phyloP scores from a whole-genome alignment of 1,140 invertebrate genomes.

The Probaryconus sp. region DNA sequence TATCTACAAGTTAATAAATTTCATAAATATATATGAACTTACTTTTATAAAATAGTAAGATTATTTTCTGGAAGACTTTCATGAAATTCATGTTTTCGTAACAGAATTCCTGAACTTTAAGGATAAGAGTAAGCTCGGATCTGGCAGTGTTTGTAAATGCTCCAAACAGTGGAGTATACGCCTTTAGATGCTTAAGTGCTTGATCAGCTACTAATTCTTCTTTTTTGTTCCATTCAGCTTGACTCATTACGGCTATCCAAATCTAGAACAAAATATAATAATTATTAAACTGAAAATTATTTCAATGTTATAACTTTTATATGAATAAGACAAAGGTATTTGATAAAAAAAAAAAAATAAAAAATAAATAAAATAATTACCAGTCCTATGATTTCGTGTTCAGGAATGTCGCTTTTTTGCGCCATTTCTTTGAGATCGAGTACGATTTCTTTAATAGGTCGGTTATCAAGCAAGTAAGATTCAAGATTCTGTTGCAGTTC shows the following conservation, averaged over 20 bases:
- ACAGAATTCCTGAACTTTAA: slow-evolving; percentile 97
- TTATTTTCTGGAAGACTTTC: slow-evolving; percentile 98
- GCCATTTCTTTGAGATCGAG: slow-evolving; percentile 91
- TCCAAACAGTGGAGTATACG: slow-evolving; percentile 90
- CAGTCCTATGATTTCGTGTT: slow-evolving; percentile 92
- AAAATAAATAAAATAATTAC: slow-evolving; percentile 76
- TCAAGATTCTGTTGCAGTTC: slow-evolving; percentile 86
- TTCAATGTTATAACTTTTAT: too few species aligned
- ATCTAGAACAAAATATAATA: slow-evolving; percentile 79
- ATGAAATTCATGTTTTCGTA: slow-evolving; percentile 99
- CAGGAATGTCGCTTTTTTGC: slow-evolving; percentile 87
- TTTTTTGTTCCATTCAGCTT: slow-evolving; percentile 98
- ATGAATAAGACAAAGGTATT: background rate
- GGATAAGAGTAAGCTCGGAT: slow-evolving; percentile 91
- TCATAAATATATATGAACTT: slow-evolving; percentile 66
- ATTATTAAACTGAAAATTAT: too few species aligned
- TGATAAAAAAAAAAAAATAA: slow-evolving; percentile 27
- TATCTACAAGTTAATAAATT: slow-evolving; percentile 3
- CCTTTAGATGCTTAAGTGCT: slow-evolving; percentile 92
- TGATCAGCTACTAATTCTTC: slow-evolving; percentile 97
- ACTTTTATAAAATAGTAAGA: slow-evolving; percentile 97
- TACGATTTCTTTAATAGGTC: slow-evolving; percentile 89
- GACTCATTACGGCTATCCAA: slow-evolving; percentile 95
- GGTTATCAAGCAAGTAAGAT: slow-evolving; percentile 90
- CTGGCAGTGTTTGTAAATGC: slow-evolving; percentile 90